Base-by-base conservation (phyloP, 2,888 invertebrate genomes). In the Gonocerus acuteangulatus region DNA sequence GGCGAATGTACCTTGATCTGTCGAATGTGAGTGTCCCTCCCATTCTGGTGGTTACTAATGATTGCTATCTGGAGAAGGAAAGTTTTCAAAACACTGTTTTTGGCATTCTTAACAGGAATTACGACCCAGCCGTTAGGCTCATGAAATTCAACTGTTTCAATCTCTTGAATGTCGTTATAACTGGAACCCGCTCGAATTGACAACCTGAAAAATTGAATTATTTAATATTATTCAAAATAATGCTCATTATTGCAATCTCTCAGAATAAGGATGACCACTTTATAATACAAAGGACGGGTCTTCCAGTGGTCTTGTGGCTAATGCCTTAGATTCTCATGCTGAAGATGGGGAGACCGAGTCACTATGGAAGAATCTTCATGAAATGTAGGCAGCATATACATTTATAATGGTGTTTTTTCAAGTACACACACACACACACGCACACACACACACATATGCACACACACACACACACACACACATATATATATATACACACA, bases 51-150 rank as follows among this genome's bases (percentile, higher is more conserved):
- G 76, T 99, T 99, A 69, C 94, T 93, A 48, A 96, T 83, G 1
- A 96, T 92, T 16, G 95, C 95, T 69, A 96, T 89, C 76, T 96
- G 95, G 58, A 96, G 85, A 89, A 95, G 95, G 72, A 94, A 97
- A 15, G 96, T 94, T 69, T 95, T 81, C 49, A 96, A 88, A 1
- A 93, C 90, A 68, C 87, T 83, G 39, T 91, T 89, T 68, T 86
- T 82, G 51, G 88, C 85, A 73, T 94, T 92, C 75, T 89, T 91
- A 36, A 95, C 85, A 34, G 92, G 90, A 70, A 95, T 88, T 71
- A 89, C 85, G 47, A 96, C 89, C 99, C 97, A 99, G 36, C 99
- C 96, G 71, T 87, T 87, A 0, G 97, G 97, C 74, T 99, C 97
- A 67, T 85, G 85, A 34, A 97, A 75, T 74, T 95, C 94, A 68